Evolutionary conservation across 2,113 vertebrate genomes (phyloP), one percentile per base, ranked within the genome.

Genomic region (Malurus melanocephalus): DNA sequence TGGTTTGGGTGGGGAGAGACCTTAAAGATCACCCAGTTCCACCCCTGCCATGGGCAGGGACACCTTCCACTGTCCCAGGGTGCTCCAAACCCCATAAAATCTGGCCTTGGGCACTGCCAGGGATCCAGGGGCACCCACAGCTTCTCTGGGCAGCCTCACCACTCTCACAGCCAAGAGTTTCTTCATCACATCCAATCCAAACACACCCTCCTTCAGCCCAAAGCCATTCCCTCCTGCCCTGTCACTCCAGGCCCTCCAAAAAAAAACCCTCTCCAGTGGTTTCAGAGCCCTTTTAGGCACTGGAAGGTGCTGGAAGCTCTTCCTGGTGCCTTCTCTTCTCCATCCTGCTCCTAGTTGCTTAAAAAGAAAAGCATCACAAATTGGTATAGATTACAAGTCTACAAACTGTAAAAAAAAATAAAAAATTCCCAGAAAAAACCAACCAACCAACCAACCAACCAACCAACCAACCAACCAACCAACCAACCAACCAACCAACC

Each of bases 41-140:
- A 46, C 7, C 24, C 24, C 45, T 60, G n/a, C 19, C 24, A 21
- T 2, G n/a, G 26, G 7, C 46, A 6, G 68, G 16, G 16, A 48
- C 53, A 60, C 0, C 19, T 67, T 8, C 23, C 53, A 17, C 38
- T 1, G 2, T 2, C 9, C 40, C 77, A 74, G 46, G 20, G 0
- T 40, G n/a, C 28, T 73, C 59, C n/a, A 52, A 66, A 27, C 0
- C 8, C 27, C 0, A 0, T 46, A 16, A 38, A 74, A 0, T 11
- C 28, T 13, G 24, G 33, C 3, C 53, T 53, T 18, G 77, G 28
- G 1, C 28, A 80, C 20, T 67, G 1, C 33, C 69, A 80, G 40
- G 11, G 24, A 61, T 67, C 30, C 65, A 30, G 69, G 53, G 8
- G 48, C 40, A 88, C 17, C 46, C 68, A 42, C 68, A 80, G 53